Evolutionary conservation across 2,888 invertebrate species (phyloP).

Genomic region (Aromia moschata): DNA sequence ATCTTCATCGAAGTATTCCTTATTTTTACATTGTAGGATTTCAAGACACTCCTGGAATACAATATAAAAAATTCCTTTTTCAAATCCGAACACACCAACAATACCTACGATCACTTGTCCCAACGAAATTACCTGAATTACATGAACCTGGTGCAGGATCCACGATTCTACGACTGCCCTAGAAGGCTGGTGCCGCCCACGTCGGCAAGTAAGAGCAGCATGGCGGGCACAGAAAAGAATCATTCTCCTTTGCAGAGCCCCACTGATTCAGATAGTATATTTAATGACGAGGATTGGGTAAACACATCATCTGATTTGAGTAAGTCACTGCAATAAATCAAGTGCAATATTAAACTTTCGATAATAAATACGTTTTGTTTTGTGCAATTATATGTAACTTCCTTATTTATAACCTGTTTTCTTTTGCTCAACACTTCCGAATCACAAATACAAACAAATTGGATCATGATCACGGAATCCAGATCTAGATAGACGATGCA

Average conservation of each 20-base stretch:
- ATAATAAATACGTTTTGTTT: too few species aligned
- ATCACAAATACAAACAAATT: too few species aligned
- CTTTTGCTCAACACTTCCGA: too few species aligned
- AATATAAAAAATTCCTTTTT: slow-evolving; percentile 51
- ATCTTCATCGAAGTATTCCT: too few species aligned
- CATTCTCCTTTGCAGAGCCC: slow-evolving; percentile 67
- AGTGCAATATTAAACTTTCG: neutral
- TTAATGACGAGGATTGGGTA: slow-evolving; percentile 75
- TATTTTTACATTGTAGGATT: slow-evolving; percentile 56
- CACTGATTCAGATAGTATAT: slow-evolving; percentile 73
- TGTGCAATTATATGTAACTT: too few species aligned
- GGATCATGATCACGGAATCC: too few species aligned
- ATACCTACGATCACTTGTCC: slow-evolving; percentile 42
- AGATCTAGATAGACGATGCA: too few species aligned
- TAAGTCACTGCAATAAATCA: slow-evolving; percentile 31
- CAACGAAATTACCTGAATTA: slow-evolving; percentile 56
- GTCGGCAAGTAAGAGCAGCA: slow-evolving; percentile 21
- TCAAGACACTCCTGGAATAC: slow-evolving; percentile 52
- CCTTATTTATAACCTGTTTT: too few species aligned
- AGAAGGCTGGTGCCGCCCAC: slow-evolving; percentile 49
- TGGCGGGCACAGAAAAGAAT: slow-evolving; percentile 48
- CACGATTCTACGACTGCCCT: slow-evolving; percentile 67
- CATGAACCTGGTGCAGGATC: slow-evolving; percentile 63
- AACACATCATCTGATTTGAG: slow-evolving; percentile 62
- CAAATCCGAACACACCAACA: slow-evolving; percentile 41